phyloP scores from a whole-genome alignment of 2,113 vertebrate genomes.

The Sarotherodon lohbergeri region DNA sequence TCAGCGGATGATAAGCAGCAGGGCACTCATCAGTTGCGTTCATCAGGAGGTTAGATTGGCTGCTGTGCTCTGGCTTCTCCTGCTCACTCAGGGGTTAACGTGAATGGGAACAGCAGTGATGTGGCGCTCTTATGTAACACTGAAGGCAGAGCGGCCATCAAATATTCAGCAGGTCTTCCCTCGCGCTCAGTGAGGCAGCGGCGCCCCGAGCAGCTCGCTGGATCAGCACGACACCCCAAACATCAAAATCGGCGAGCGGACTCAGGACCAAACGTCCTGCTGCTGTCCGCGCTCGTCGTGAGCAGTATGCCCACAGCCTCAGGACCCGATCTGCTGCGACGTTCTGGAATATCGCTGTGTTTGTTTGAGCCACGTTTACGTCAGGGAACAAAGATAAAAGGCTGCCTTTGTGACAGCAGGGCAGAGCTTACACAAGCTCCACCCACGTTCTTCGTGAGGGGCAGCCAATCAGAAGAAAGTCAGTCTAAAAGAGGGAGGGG shows the following conservation, averaged over 20 bases:
- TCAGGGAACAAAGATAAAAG: neutral
- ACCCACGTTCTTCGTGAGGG: neutral
- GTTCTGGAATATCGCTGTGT: neutral
- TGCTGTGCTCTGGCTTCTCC: neutral
- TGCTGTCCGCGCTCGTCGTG: neutral
- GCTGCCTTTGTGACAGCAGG: neutral
- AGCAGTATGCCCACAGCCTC: accelerated
- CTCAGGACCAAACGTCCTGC: neutral
- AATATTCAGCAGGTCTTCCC: slow-evolving; percentile 5
- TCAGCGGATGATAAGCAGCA: neutral
- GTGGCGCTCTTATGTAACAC: neutral
- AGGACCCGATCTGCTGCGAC: neutral
- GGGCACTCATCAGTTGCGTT: neutral
- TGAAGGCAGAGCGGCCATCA: neutral
- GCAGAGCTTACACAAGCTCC: neutral
- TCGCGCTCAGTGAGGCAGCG: neutral
- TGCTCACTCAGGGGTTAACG: neutral
- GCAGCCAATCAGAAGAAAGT: neutral
- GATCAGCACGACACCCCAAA: neutral
- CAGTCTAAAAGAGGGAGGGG: neutral
- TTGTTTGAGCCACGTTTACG: neutral
- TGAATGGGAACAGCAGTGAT: neutral
- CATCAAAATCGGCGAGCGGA: neutral
- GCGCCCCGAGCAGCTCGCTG: neutral
- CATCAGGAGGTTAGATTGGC: neutral